Evolutionary conservation across 2,888 invertebrate species (phyloP), one percentile per base, ranked within the genome.

Genomic region (Aquatica leii): DNA sequence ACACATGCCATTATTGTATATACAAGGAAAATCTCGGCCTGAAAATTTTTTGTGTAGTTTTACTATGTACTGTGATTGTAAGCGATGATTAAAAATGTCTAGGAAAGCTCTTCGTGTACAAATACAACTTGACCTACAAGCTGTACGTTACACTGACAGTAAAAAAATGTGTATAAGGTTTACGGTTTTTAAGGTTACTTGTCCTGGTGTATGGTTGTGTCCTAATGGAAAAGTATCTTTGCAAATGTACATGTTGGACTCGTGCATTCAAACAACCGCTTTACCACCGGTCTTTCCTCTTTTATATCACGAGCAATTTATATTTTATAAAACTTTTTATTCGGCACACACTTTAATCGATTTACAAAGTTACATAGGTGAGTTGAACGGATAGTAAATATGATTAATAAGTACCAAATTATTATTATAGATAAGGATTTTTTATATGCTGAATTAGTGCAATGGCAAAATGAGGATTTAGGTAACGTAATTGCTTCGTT

Each of bases 151-250:
- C 6, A 24, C 41, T 62, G 57, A 34, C 2, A 2, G 35, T 17
- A 62, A 57, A 65, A 48, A 50, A n/a, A 41, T 24, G 21, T 24
- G 24, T 24, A 31, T 50, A 43, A 54, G 11, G 4, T 20, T 49
- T 51, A 3, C 52, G 60, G 52, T 15, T 53, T 67, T 67, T 6
- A 71, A 91, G 90, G 86, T 93, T 21, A 88, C 91, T 59, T 93
- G 93, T 78, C 93, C 93, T n/a, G 94, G 94, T 31, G 93, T 93
- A 11, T 93, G 92, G 91, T 82, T 94, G 24, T 92, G 92, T 74
- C 89, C 91, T 66, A 89, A 89, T 79, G 93, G 93, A n/a, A 87
- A 88, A 74, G 86, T 91, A 6, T 89, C 90, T 5, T 82, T 93
- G 20, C 87, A 88, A 66, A 84, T 93, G 35, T 87, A 85, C 69